Conservation (phyloP, 2,797 vertebrate species). For the Sebastes glaucus region DNA sequence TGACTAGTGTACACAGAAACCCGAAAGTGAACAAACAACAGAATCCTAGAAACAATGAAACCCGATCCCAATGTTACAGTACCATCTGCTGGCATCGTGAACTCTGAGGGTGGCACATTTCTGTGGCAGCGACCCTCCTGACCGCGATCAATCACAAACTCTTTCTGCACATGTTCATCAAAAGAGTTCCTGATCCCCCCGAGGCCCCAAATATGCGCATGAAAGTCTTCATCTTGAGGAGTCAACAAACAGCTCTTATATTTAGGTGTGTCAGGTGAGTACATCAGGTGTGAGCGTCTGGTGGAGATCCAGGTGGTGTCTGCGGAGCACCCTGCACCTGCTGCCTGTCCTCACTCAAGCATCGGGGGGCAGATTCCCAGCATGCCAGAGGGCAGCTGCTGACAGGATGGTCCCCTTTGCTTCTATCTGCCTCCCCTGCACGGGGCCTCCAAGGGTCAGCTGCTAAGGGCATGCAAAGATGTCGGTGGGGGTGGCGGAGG, state of each 20-base stretch:
- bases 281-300: constrained; percentile 74
- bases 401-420: constrained; percentile 72
- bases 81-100: constrained; percentile 67
- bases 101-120: constrained; percentile 65
- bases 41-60: constrained; percentile 76
- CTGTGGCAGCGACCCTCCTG: constrained; percentile 40
- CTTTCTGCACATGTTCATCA: constrained; percentile 61
- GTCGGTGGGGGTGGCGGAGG: constrained; percentile 62
- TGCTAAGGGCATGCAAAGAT: constrained; percentile 72
- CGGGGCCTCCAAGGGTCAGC: constrained; percentile 75
- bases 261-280: constrained; percentile 67
- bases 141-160: constrained; percentile 65
- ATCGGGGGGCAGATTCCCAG: constrained; percentile 78
- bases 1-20: constrained; percentile 64
- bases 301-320: constrained; percentile 73
- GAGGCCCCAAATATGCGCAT: constrained; percentile 28
- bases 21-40: constrained; percentile 76
- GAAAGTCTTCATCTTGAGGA: neutral
- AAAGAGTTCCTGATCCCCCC: constrained; percentile 52
- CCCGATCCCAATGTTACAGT: constrained; percentile 52
- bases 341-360: constrained; percentile 79
- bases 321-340: constrained; percentile 77
- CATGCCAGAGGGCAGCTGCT: constrained; percentile 85
- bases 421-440: constrained; percentile 49
- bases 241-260: constrained; percentile 44